Base-by-base conservation (phyloP, 2,888 invertebrate species). In the Cephus pulcher region DNA sequence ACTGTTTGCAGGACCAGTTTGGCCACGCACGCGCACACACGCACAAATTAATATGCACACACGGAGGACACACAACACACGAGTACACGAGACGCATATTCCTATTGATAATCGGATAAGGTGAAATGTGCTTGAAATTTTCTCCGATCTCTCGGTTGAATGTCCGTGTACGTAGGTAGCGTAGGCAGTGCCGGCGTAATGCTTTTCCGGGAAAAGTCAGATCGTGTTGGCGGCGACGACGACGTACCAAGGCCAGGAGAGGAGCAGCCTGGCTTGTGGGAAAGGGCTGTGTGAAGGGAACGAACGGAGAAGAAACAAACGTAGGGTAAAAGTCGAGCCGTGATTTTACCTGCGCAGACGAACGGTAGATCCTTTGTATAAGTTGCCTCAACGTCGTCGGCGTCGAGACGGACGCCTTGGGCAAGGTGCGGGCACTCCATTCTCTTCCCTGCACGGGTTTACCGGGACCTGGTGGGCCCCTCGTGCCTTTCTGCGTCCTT, bases 351-450 rank as follows among this genome's bases (percentile, higher is more conserved):
- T 94, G 94, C 93, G 93, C 94, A 94, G 92, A 92, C 87, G 87
- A 90, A 90, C 80, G 90, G 88, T 84, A 89, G 86, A 86, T 94
- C 94, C 94, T 94, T 94, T 93, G 94, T 84, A 85, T 87, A 88
- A 85, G 87, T 87, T 69, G 88, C 83, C 82, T 88, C 90, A 84
- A 89, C 88, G 85, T 90, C 89, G 86, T 89, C 85, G 85, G 86
- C 85, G 85, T 86, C 88, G 84, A 90, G 85, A 85, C 88, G 88
- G 90, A 95, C 94, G 93, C 94, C 94, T 92, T 94, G 94, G 92
- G 93, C 93, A 89, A 95, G 93, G 93, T 95, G 95, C 89, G 94
- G 93, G 92, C 95, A 95, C 93, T 95, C 95, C 95, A 95, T 95
- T 91, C 90, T 93, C 93, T 88, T 85, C 82, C 82, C 82, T 84